phyloP scores from a whole-genome alignment of 2,113 vertebrate species.

The Lamprotornis superbus region DNA sequence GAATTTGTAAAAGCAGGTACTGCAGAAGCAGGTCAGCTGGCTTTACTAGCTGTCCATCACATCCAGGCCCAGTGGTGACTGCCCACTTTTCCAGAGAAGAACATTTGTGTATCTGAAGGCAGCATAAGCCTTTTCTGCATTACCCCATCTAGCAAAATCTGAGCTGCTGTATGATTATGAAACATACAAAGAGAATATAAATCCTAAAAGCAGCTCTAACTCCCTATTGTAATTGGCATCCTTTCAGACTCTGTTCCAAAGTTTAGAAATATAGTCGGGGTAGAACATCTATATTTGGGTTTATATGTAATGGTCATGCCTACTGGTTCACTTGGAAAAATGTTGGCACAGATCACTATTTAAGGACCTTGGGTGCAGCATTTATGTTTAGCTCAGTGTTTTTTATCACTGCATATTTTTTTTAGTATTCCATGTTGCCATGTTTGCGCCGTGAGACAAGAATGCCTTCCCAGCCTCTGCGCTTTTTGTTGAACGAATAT shows the following conservation, averaged over 20 bases:
- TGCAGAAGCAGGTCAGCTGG: background rate
- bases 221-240: background rate
- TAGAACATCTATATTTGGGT: slow-evolving; percentile 43
- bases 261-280: background rate
- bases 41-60: background rate
- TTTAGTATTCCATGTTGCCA: background rate
- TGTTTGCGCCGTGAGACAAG: background rate
- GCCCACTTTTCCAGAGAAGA: background rate
- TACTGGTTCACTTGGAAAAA: background rate
- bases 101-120: background rate
- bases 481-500: background rate
- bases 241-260: slow-evolving; percentile 12
- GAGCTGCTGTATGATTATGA: background rate
- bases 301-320: slow-evolving; percentile 21
- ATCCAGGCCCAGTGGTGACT: background rate
- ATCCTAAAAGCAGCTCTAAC: background rate
- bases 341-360: background rate
- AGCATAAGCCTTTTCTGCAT: background rate
- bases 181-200: background rate
- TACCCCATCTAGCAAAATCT: background rate
- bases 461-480: background rate
- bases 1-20: background rate
- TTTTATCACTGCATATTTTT: background rate
- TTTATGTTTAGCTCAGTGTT: background rate
- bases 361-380: background rate